These are phyloP conservation scores for Dendrocincla fuliginosa DNA, from an alignment of 2,797 vertebrate genomes.

Conservation along the genomic window DNA sequence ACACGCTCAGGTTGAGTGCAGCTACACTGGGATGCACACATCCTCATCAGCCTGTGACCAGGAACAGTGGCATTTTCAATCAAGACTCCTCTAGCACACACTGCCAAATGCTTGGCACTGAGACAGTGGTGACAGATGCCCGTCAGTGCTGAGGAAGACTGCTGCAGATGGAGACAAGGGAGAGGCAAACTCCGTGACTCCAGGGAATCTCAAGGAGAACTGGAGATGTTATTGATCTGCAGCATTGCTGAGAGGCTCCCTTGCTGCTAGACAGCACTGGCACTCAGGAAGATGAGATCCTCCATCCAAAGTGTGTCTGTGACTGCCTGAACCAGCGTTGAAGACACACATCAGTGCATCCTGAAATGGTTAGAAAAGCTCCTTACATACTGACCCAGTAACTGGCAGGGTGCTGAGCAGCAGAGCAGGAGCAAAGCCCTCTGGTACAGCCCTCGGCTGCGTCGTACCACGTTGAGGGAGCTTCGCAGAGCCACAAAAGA, in stretches of 20 bases:
- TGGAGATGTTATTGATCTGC: not conserved
- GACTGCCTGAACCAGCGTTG: not conserved
- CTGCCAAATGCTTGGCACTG: not conserved
- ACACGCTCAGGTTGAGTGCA: not conserved
- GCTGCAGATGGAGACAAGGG: not conserved
- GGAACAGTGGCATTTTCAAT: not conserved
- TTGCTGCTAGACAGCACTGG: not conserved
- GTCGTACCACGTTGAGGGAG: not conserved
- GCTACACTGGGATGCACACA: not conserved
- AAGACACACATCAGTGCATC: not conserved
- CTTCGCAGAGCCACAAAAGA: not conserved
- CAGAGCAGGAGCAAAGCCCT: not conserved
- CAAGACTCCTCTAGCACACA: not conserved
- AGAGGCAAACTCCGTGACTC: not conserved
- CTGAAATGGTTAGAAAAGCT: not conserved
- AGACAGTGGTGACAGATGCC: not conserved
- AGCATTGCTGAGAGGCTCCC: not conserved
- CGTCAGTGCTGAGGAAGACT: not conserved
- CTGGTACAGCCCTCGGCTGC: not conserved
- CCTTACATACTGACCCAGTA: not conserved
- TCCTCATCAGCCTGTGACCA: not conserved
- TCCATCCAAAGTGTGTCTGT: not conserved
- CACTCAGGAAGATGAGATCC: not conserved
- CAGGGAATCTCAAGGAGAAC: not conserved
- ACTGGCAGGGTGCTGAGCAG: not conserved